Percentiles rank a stretch among this genome's conserved stretches.
phyloP scores from a whole-genome alignment of 2,113 vertebrate genomes.

The Eublepharis macularius region DNA sequence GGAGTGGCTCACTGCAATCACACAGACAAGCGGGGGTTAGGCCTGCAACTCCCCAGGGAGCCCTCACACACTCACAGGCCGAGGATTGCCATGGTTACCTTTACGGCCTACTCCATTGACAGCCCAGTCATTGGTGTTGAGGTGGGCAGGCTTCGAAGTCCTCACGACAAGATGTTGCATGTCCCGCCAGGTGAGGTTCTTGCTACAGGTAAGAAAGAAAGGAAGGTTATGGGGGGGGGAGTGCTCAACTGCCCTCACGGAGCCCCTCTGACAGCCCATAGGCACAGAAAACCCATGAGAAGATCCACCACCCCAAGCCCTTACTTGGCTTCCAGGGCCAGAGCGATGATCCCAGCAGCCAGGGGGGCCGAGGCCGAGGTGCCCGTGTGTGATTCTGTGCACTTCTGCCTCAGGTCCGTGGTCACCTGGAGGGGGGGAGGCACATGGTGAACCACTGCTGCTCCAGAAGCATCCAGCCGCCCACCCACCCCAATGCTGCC shows the following conservation, averaged over 20 bases:
- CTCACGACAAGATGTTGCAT: slow-evolving; percentile 98
- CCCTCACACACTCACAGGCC: fast-evolving
- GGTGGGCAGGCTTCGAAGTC: slow-evolving; percentile 91
- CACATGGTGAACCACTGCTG: fast-evolving
- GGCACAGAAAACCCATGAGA: fast-evolving
- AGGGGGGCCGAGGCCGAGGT: slow-evolving; percentile 93
- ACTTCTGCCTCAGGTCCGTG: slow-evolving; percentile 94
- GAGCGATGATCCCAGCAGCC: slow-evolving; percentile 96
- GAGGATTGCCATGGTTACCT: slow-evolving; percentile 73
- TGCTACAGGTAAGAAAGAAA: slow-evolving; percentile 70
- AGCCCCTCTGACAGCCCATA: fast-evolving
- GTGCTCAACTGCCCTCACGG: fast-evolving
- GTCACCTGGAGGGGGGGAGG: slow-evolving; percentile 80
- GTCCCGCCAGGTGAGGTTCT: slow-evolving; percentile 96
- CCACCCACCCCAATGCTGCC: fast-evolving
- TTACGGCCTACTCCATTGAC: slow-evolving; percentile 94
- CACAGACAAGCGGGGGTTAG: fast-evolving
- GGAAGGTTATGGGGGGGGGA: background rate
- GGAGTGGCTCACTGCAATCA: slow-evolving; percentile 89
- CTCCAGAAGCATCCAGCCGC: too few relatives aligned
- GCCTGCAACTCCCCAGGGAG: fast-evolving
- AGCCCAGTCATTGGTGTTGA: slow-evolving; percentile 91
- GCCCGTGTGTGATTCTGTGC: slow-evolving; percentile 94
- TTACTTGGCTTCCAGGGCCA: slow-evolving; percentile 97
- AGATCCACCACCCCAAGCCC: background rate